Percentiles rank a stretch among this genome's conserved stretches.
These are phyloP conservation scores for Nezara viridula DNA, from an alignment of 2,888 invertebrate species.

Conservation along the genomic window DNA sequence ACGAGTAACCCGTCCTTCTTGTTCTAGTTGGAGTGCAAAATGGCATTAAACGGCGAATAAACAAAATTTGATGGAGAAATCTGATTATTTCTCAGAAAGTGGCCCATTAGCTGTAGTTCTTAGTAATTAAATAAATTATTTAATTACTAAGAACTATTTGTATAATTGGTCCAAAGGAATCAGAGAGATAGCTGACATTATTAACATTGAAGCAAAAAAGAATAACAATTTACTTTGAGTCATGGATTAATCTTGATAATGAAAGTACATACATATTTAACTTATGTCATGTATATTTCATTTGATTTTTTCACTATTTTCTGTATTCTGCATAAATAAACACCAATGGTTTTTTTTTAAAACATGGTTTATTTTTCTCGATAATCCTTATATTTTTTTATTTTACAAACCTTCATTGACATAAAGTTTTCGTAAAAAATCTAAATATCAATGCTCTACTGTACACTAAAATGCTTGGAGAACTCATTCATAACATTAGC, in stretches of 20 bases:
- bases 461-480: neutral
- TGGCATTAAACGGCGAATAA: fast-evolving
- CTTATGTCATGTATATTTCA: too few relatives aligned
- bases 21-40: neutral
- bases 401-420: neutral
- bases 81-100: neutral
- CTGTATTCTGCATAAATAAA: neutral
- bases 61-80: neutral
- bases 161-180: neutral
- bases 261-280: too few relatives aligned
- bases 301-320: too few relatives aligned
- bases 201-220: too few relatives aligned
- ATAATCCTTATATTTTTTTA: neutral
- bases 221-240: too few relatives aligned
- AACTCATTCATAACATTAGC: neutral
- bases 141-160: neutral
- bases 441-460: neutral
- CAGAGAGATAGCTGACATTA: neutral
- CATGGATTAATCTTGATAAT: too few relatives aligned
- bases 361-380: neutral
- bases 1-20: neutral
- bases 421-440: neutral
- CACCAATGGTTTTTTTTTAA: neutral
- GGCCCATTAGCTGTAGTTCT: neutral
- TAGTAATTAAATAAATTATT: neutral